Conservation (phyloP, 2,888 invertebrate genomes). For the Gisinianus flammeolus region DNA sequence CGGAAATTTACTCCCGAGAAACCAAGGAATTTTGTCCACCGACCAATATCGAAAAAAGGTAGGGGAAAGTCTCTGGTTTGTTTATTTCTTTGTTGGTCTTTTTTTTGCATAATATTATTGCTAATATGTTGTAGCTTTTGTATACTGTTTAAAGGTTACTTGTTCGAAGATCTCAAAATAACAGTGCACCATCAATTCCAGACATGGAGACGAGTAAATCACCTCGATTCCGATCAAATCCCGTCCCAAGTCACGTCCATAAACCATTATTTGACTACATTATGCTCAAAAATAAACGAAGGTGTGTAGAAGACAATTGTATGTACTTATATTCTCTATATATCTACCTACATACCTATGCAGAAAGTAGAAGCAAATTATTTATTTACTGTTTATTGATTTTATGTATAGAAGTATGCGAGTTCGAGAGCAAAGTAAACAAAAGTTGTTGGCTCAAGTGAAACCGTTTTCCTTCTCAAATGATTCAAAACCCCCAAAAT, state of each 20-base stretch:
- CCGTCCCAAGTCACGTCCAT: slow-evolving; percentile 55
- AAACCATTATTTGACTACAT: slow-evolving; percentile 56
- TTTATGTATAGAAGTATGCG: slow-evolving; percentile 32
- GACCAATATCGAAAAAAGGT: slow-evolving; percentile 53
- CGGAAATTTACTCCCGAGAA: slow-evolving; percentile 49
- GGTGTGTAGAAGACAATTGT: slow-evolving; percentile 38
- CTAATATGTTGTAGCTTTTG: background rate
- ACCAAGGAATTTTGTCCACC: slow-evolving; percentile 53
- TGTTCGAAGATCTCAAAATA: slow-evolving; percentile 50
- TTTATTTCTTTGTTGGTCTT: too few species aligned
- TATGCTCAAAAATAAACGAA: slow-evolving; percentile 55
- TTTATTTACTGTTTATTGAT: slow-evolving; percentile 1
- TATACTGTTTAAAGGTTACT: slow-evolving; percentile 39
- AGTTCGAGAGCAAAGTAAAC: slow-evolving; percentile 55
- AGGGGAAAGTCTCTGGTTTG: slow-evolving; percentile 12
- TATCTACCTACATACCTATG: background rate
- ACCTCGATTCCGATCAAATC: slow-evolving; percentile 48
- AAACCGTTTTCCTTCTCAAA: slow-evolving; percentile 57
- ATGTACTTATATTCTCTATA: background rate
- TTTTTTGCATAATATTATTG: background rate
- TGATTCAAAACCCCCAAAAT: background rate
- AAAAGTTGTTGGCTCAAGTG: slow-evolving; percentile 54
- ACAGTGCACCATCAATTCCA: slow-evolving; percentile 51
- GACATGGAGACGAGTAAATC: slow-evolving; percentile 41
- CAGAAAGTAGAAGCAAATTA: too few species aligned